These are phyloP conservation scores for Bagarius yarrelli DNA, from an alignment of 2,113 vertebrate genomes.

Conservation along the genomic window DNA sequence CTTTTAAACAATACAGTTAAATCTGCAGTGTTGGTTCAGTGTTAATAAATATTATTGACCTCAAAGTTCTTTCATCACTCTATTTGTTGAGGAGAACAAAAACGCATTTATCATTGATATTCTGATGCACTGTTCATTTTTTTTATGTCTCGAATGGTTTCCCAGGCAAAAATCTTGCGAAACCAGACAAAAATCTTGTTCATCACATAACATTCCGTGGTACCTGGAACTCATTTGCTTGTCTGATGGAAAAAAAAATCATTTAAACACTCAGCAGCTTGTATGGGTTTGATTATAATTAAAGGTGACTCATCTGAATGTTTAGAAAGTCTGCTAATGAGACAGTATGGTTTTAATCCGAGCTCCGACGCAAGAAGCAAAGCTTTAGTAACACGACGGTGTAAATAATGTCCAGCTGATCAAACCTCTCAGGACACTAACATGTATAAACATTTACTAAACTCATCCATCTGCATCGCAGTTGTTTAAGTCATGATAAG, in stretches of 20 bases:
- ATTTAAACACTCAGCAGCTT: constrained; percentile 1
- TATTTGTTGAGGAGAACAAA: neutral
- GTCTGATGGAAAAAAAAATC: constrained; percentile 20
- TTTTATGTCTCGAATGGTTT: neutral
- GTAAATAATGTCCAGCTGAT: constrained; percentile 45
- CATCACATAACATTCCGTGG: constrained; percentile 7
- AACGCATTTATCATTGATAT: neutral
- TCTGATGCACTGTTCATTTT: neutral
- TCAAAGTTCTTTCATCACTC: neutral
- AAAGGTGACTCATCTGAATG: constrained; percentile 25
- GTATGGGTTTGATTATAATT: constrained; percentile 40
- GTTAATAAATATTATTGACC: neutral
- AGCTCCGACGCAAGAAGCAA: neutral
- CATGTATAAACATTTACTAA: constrained; percentile 36
- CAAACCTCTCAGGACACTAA: constrained; percentile 33
- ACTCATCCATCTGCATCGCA: constrained; percentile 45
- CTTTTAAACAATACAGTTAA: constrained; percentile 14
- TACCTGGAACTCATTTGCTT: constrained; percentile 35
- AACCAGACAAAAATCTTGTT: neutral
- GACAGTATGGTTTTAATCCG: constrained; percentile 26
- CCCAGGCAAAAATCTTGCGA: neutral
- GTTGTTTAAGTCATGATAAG: constrained; percentile 43
- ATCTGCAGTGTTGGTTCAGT: neutral
- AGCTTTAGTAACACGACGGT: constrained; percentile 22
- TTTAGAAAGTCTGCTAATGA: constrained; percentile 41